phyloP scores from a whole-genome alignment of 2,113 vertebrate genomes.

The Picathartes gymnocephalus region DNA sequence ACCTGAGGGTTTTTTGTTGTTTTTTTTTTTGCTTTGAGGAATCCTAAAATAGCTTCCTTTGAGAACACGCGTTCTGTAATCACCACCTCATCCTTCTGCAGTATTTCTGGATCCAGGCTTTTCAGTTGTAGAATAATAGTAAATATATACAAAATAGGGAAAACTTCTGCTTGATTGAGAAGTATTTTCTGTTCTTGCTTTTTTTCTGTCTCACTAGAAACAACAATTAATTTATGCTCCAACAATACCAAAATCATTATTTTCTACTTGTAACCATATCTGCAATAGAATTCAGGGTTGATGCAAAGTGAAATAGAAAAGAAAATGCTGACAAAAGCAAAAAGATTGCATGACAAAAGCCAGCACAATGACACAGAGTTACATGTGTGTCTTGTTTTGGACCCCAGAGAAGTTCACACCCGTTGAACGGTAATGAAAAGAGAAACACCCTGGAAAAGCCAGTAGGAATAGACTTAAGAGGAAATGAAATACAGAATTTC shows the following conservation, averaged over 20 bases:
- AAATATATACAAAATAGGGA: not conserved
- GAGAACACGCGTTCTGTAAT: not conserved
- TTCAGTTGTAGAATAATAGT: not conserved
- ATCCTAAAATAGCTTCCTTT: constrained; percentile 13
- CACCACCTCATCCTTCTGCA: not conserved
- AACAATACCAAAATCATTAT: not conserved
- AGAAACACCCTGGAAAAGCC: not conserved
- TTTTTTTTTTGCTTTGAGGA: not conserved
- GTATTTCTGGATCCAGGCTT: not conserved
- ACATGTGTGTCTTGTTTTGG: not conserved
- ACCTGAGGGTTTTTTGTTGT: not conserved
- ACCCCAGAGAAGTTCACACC: not conserved
- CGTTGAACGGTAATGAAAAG: not conserved
- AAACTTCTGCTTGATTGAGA: not conserved
- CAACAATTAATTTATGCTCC: not conserved
- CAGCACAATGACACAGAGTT: not conserved
- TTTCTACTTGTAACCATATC: not conserved
- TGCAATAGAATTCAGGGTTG: not conserved
- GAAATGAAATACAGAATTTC: not conserved
- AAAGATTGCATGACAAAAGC: not conserved
- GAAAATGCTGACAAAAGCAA: not conserved
- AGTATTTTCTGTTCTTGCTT: not conserved
- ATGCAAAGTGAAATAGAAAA: not conserved
- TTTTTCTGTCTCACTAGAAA: not conserved
- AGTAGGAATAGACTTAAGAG: not conserved